Percentiles rank a stretch among this genome's conserved stretches.
Evolutionary conservation across 2,113 vertebrate species (phyloP).

Genomic region (Crypturellus undulatus): DNA sequence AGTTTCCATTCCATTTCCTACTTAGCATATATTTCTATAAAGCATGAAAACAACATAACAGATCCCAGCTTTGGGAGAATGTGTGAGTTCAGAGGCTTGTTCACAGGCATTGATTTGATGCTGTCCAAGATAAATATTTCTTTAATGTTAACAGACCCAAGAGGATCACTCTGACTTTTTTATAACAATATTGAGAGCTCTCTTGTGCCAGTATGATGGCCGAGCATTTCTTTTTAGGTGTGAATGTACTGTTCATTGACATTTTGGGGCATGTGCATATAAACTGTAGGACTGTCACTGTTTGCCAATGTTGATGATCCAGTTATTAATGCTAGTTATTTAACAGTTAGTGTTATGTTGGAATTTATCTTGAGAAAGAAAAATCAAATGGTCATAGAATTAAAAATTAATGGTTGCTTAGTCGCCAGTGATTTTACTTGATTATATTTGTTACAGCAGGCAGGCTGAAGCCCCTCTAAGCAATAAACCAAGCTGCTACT

Average conservation of each 20-base stretch:
- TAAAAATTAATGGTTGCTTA: background rate
- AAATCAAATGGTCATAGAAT: background rate
- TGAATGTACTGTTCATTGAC: background rate
- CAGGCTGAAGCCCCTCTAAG: background rate
- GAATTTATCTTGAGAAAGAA: background rate
- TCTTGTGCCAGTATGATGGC: fast-evolving
- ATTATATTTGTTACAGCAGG: background rate
- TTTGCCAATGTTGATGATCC: background rate
- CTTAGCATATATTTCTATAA: background rate
- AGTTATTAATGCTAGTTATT: background rate
- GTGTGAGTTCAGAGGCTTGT: background rate
- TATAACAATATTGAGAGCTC: background rate
- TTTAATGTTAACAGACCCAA: background rate
- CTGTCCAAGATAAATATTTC: background rate
- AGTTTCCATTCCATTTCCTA: background rate
- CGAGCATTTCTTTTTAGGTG: background rate
- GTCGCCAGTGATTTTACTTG: background rate
- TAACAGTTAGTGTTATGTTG: background rate
- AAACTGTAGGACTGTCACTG: background rate
- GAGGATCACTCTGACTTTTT: background rate
- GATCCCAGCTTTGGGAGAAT: background rate
- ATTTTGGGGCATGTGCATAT: background rate
- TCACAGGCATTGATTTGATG: background rate
- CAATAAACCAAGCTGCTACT: background rate
- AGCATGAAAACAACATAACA: background rate